Evolutionary conservation across 2,113 vertebrate genomes (phyloP).

Genomic region (Ciconia stormi): DNA sequence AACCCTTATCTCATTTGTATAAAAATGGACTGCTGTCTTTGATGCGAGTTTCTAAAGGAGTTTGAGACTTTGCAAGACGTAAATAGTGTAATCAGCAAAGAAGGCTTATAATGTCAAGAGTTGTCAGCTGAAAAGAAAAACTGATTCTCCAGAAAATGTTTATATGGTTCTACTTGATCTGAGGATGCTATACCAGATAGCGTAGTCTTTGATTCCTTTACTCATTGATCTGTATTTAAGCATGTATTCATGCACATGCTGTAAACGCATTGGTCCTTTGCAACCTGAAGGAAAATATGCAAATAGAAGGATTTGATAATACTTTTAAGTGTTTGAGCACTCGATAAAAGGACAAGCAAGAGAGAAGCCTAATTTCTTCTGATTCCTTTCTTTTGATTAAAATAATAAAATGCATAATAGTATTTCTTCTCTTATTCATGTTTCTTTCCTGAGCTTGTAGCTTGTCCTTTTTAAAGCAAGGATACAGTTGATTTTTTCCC

Average conservation of each 20-base stretch:
- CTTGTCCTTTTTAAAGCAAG: background rate
- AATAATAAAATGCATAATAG: background rate
- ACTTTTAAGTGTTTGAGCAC: background rate
- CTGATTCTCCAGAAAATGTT: background rate
- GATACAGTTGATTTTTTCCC: background rate
- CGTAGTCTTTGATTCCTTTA: background rate
- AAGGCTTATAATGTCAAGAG: background rate
- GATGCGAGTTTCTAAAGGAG: background rate
- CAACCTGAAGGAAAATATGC: background rate
- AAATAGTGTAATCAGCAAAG: background rate
- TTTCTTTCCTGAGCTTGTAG: background rate
- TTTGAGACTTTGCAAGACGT: background rate
- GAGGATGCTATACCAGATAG: background rate
- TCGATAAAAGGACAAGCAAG: background rate
- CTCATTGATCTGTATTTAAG: background rate
- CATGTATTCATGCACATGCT: background rate
- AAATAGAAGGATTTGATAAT: background rate
- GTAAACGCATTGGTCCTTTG: background rate
- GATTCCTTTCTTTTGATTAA: background rate
- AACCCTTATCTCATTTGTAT: background rate
- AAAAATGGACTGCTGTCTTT: slow-evolving; percentile 20
- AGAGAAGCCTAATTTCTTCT: background rate
- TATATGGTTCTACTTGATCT: background rate
- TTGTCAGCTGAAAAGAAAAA: background rate
- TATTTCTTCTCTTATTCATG: background rate